Base-by-base conservation (phyloP, 2,888 invertebrate species). In the Baccha elongata region DNA sequence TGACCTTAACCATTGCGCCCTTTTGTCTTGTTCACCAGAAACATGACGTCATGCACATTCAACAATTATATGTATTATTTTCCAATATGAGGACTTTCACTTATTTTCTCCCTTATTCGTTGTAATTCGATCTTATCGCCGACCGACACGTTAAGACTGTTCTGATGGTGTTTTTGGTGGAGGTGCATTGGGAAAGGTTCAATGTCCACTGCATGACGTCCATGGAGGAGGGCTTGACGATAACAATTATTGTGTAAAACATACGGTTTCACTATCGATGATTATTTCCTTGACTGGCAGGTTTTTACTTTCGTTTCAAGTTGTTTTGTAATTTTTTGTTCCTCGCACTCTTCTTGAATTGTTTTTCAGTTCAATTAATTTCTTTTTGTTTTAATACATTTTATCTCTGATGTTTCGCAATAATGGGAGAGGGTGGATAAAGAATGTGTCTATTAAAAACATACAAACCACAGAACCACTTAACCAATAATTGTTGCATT, bases 91-190 rank as follows among this genome's bases (percentile, higher is more conserved):
- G 29, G 69, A 81, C 81, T 81, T 76, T 81, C 81, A 81, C 81
- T 81, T 76, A 19, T 76, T 62, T 76, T 65, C 71, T 72, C 76
- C 58, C 48, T 48, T 50, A 71, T 75, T 71, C 37, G 19, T 67
- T 40, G 76, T 67, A 81, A 76, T 76, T 76, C 71, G 67, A 81
- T 81, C 76, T 76, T 67, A 72, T 81, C 76, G 75, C 65, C 21
- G 35, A n/a, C n/a, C n/a, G n/a, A n/a, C n/a, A n/a, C n/a, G 23
- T 58, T 58, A 48, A 67, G 76, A 81, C 62, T 76, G 71, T 76
- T 81, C 76, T 81, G 76, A 76, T 71, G 60, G 58, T 65, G 69
- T 46, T 55, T 60, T 48, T 67, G 52, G 58, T 44, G 68, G 17
- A 68, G 68, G 53, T 58, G 55, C 26, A 23, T 32, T 7, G 29